A percentile compares a stretch with the other conserved stretches of the same genome.
phyloP scores from a whole-genome alignment of 2,797 vertebrate genomes.

The Diceros bicornis region DNA sequence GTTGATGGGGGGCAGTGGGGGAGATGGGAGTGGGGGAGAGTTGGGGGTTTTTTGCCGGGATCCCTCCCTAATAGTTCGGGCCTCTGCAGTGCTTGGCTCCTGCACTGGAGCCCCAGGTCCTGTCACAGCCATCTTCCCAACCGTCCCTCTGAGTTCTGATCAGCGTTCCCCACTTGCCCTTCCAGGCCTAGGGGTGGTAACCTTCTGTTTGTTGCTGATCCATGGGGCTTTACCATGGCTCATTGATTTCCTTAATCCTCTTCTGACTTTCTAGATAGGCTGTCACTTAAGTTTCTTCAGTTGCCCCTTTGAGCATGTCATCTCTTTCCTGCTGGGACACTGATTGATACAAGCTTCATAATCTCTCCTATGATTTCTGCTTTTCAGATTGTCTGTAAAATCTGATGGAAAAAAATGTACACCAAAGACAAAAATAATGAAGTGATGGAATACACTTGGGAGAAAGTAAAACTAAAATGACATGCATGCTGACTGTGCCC shows the following conservation, averaged over 20 bases:
- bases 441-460: not conserved
- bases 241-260: not conserved
- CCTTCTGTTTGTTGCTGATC: not conserved
- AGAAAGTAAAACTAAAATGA: not conserved
- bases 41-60: not conserved
- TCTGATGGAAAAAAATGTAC: not conserved
- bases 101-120: not conserved
- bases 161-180: no score
- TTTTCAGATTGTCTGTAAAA: constrained; percentile 10
- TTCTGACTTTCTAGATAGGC: not conserved
- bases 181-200: not conserved
- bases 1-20: no score
- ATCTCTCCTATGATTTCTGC: not conserved
- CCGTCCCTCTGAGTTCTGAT: no score
- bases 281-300: not conserved
- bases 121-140: not conserved
- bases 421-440: not conserved
- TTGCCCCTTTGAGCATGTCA: not conserved
- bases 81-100: no score
- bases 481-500: no score
- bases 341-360: not conserved
- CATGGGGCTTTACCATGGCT: not conserved
- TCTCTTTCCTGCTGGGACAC: constrained; percentile 21
- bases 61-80: not conserved
- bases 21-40: no score